phyloP scores from a whole-genome alignment of 2,888 invertebrate species.

The Chrysolina haemoptera region DNA sequence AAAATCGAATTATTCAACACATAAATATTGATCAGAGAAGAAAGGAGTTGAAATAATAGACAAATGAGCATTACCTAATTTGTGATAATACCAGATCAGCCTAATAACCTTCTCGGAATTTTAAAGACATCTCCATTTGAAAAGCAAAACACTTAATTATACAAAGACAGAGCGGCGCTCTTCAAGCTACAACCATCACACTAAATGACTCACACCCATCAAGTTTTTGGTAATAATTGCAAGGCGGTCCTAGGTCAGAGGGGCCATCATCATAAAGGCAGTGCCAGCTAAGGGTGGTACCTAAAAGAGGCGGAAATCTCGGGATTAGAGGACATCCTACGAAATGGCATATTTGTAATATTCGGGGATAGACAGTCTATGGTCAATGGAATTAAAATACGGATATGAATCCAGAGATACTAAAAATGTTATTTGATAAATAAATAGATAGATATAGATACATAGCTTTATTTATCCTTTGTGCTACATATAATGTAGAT shows the following conservation, averaged over 20 bases:
- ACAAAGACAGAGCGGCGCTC: neutral
- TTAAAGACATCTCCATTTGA: neutral
- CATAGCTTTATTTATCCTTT: too few species aligned
- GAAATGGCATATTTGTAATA: neutral
- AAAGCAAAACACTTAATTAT: neutral
- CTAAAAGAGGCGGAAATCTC: slow-evolving; percentile 54
- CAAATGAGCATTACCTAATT: neutral
- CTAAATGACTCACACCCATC: slow-evolving; percentile 24
- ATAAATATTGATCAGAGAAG: too few species aligned
- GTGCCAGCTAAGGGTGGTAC: slow-evolving; percentile 51
- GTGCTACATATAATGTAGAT: too few species aligned
- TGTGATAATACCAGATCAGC: neutral
- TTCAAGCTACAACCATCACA: neutral
- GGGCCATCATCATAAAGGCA: slow-evolving; percentile 47
- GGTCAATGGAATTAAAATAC: too few species aligned
- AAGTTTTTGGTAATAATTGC: slow-evolving; percentile 36
- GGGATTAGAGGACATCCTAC: neutral
- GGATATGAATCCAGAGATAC: too few species aligned
- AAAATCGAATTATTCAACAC: too few species aligned
- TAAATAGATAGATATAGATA: too few species aligned
- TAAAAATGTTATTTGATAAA: too few species aligned
- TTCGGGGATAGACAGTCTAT: too few species aligned
- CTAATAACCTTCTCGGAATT: neutral
- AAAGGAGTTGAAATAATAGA: too few species aligned
- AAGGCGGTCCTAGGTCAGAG: slow-evolving; percentile 43